Evolutionary conservation across 1,140 invertebrate species (phyloP), one percentile per base, ranked within the genome.

Genomic region (Bombus balteatus): DNA sequence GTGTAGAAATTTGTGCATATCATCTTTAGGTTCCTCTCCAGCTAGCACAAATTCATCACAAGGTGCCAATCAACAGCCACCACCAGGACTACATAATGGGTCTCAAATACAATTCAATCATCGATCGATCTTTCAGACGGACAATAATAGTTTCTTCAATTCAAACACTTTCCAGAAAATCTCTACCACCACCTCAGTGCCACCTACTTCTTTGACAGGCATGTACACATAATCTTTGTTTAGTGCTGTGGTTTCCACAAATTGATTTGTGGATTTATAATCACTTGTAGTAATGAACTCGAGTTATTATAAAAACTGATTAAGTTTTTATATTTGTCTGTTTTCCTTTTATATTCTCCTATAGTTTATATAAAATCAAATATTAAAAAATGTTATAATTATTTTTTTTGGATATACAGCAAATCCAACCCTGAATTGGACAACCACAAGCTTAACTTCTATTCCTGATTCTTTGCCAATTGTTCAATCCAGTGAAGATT

Each of bases 121-220:
- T 89, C 93, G 94, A 83, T 95, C 95, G 65, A 94, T 96, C 89
- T 95, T 96, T 93, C 95, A 96, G 91, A 93, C 94, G 75, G 96
- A 96, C 92, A 96, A 96, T 93, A 96, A 96, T 90, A 96, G 95
- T 91, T 96, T 96, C 92, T 96, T 96, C 92, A 96, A 95, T 89
- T 95, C 95, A 34, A 95, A 96, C 83, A 95, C 92, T 86, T 96
- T 96, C 90, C 95, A 95, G 85, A 96, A 96, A 95, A 93, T 95
- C 86, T 90, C 95, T 73, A 94, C 93, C 59, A 92, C 92, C 72
- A 91, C 91, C 68, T 91, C 93, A 74, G 84, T 89, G 43, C 92
- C 93, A 90, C 85, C 94, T 32, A 92, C 91, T 81, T 92, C 94
- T 80, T 93, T 95, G 77, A 85, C 93, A 92, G 94, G 95, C 92